Base-by-base conservation (phyloP, 2,113 vertebrate species). In the Larimichthys polyactis region DNA sequence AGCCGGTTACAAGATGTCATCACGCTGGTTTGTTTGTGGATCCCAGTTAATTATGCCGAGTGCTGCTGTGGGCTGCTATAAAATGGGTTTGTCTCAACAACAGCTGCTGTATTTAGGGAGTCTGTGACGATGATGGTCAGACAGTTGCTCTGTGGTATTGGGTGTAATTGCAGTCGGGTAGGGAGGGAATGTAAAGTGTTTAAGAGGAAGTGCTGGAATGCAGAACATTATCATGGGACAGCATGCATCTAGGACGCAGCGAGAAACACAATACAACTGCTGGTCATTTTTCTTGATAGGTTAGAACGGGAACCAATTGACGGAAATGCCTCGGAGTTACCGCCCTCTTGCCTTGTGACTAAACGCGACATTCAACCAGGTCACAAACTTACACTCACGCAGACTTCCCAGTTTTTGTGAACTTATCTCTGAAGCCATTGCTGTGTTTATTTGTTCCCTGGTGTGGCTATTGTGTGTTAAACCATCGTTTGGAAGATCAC, bases 131-230 rank as follows among this genome's bases (percentile, higher is more conserved):
- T 12, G 11, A 73, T 67, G 86, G 90, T 77, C 85, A 89, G 85
- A 86, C 90, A 73, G 90, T 90, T 90, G 82, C 73, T 86, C 79
- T 81, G 87, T 24, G 88, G 87, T 60, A 67, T 52, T 66, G 88
- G 64, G 70, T 79, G 88, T 86, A 84, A 89, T 87, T 91, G 88
- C 85, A 86, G 76, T 58, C 1, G 73, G 78, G 71, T 11, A 44
- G 78, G 73, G 59, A 78, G 82, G 81, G 79, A 90, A 87, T 79
- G 84, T 82, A 63, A 86, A 83, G 55, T 71, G 69, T 79, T 90
- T 83, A 5, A 84, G 66, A 86, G 85, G 87, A 93, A 92, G 79
- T 85, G 82, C 63, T 49, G 83, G 83, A 93, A 93, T 89, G 88
- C 55, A 63, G 71, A 67, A 32, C 54, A 29, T 83, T 68, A 86